phyloP scores from a whole-genome alignment of 2,113 vertebrate genomes.

The Psophia crepitans region DNA sequence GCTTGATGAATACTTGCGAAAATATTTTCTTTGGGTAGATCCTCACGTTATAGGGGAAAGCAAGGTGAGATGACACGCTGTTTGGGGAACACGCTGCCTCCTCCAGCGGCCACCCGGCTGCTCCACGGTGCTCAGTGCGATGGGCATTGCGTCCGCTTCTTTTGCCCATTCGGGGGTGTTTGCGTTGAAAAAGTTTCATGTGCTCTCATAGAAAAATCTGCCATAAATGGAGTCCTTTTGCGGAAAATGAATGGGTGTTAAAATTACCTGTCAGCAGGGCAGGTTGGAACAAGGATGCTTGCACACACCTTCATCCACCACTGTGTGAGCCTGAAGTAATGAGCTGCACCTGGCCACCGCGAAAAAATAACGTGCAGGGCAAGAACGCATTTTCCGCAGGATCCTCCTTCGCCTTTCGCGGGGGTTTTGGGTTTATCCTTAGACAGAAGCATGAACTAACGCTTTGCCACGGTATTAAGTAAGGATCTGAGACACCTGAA shows the following conservation, averaged over 20 bases:
- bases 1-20: background rate
- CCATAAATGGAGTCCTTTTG: background rate
- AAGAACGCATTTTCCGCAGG: background rate
- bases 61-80: fast-evolving
- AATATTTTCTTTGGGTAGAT: background rate
- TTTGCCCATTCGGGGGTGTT: background rate
- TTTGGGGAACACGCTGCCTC: background rate
- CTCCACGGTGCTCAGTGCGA: fast-evolving
- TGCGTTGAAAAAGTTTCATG: background rate
- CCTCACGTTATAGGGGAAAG: background rate
- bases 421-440: background rate
- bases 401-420: background rate
- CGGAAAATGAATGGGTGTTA: conserved; percentile 45
- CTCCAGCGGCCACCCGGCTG: background rate
- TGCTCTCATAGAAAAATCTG: background rate
- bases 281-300: conserved; percentile 51
- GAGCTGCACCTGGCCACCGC: conserved; percentile 46
- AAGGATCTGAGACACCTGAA: background rate
- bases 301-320: conserved; percentile 46
- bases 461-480: background rate
- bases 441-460: background rate
- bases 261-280: conserved; percentile 54
- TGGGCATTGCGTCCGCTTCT: background rate
- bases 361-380: background rate
- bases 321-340: background rate